These are phyloP conservation scores for Yoshiicerus persimilis DNA, from an alignment of 1,140 invertebrate species.

Conservation along the genomic window DNA sequence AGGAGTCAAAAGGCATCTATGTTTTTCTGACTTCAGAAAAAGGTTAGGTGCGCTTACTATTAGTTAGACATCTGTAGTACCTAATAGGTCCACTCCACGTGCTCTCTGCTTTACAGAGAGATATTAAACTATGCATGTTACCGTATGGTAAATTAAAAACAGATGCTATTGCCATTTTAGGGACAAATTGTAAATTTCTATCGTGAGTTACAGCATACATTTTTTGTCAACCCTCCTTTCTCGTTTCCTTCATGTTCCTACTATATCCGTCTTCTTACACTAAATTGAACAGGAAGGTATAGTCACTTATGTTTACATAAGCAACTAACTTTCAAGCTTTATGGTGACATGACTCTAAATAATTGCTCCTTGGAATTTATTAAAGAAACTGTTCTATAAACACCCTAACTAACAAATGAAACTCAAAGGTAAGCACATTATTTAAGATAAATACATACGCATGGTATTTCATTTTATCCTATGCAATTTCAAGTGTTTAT, in stretches of 20 bases:
- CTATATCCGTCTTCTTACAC: neutral
- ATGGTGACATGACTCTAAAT: neutral
- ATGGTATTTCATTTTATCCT: no score
- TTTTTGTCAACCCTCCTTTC: neutral
- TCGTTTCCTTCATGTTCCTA: no score
- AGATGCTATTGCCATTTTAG: neutral
- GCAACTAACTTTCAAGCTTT: neutral
- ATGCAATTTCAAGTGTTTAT: no score
- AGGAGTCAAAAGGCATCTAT: neutral
- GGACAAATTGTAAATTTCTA: neutral
- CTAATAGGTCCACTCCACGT: neutral
- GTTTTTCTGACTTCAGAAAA: no score
- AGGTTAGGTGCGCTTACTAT: no score
- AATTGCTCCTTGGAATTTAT: neutral
- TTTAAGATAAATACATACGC: no score
- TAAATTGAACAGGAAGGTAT: neutral
- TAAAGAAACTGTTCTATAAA: neutral
- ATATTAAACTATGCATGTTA: neutral
- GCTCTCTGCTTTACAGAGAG: neutral
- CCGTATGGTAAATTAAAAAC: neutral
- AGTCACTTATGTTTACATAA: neutral
- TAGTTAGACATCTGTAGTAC: no score
- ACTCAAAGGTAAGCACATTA: neutral
- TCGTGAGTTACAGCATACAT: neutral
- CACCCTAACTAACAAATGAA: neutral